phyloP scores from a whole-genome alignment of 2,113 vertebrate species.

The Cinclus mexicanus region DNA sequence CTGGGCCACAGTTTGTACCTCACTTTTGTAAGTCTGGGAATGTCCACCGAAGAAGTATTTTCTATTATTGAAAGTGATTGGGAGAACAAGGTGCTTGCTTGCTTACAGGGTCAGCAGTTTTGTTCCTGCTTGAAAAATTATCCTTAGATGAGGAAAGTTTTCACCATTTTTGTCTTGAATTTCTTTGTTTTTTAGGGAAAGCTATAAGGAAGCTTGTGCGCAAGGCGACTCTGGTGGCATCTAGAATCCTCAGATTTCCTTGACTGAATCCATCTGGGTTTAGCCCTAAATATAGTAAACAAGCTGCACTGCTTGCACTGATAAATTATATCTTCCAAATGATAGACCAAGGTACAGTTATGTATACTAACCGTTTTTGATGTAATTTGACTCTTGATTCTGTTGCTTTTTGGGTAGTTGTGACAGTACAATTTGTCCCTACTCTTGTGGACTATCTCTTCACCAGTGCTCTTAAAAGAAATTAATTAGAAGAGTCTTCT shows the following conservation, averaged over 20 bases:
- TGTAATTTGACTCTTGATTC: conserved; percentile 52
- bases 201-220: conserved; percentile 65
- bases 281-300: conserved; percentile 67
- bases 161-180: conserved; percentile 64
- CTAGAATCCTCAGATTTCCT: conserved; percentile 71
- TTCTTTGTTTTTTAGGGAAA: conserved; percentile 68
- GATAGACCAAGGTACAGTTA: conserved; percentile 70
- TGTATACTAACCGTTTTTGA: conserved; percentile 49
- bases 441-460: not conserved
- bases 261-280: conserved; percentile 71
- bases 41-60: not conserved
- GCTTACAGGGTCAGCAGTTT: conserved; percentile 39
- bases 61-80: not conserved
- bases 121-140: conserved; percentile 46
- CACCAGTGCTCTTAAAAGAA: not conserved
- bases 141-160: conserved; percentile 45
- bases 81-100: conserved; percentile 47
- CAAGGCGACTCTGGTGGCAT: conserved; percentile 66
- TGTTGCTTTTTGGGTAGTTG: conserved; percentile 48
- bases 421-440: not conserved
- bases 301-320: conserved; percentile 69
- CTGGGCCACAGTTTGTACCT: not conserved
- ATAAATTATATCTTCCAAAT: conserved; percentile 70
- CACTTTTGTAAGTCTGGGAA: not conserved
- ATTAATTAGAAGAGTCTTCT: not conserved